Evolutionary conservation across 2,797 vertebrate species (phyloP), one percentile per base, ranked within the genome.

Genomic region (Tarsius wallacei): DNA sequence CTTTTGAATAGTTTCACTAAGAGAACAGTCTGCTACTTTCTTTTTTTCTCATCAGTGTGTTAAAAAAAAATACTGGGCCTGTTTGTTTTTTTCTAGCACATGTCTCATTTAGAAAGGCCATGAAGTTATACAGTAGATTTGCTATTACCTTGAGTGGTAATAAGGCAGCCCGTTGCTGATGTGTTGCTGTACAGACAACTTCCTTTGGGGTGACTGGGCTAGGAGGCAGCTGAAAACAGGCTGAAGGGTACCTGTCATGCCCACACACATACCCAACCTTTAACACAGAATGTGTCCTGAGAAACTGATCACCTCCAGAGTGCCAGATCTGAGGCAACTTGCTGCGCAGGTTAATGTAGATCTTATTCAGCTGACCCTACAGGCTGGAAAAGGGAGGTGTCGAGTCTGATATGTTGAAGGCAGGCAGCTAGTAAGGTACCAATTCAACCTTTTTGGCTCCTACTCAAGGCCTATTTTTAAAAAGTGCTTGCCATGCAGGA

Each of bases 61-160:
- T 24, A 10, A 71, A 71, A 87, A 63, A 76, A 82, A 80, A 10
- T 36, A 77, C 10, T 47, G 55, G 8, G 28, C 53, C 26, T 70
- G 26, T 97, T 94, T 98, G 33, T 73, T 97, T 97, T 97, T 91
- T 81, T 82, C 87, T 28, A 91, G 22, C 80, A 33, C 73, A 90
- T 80, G 51, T 91, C 98, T 98, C 28, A n/a, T 82, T 95, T 92
- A 96, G 94, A 93, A 96, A 97, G 89, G 74, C 93, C 96, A 53
- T 49, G 5, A 4, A 22, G 61, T 63, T 82, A 16, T 0, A 7
- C 36, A 53, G 33, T 36, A 57, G 90, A 85, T 80, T 71, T 24
- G 49, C 12, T 76, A 47, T 85, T 91, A 49, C 51, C 63, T 22
- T 26, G 59, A 92, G 49, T 85, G 57, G 76, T 42, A 90, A 91